Evolutionary conservation across 1,140 invertebrate species (phyloP).

Genomic region (Galleria mellonella): DNA sequence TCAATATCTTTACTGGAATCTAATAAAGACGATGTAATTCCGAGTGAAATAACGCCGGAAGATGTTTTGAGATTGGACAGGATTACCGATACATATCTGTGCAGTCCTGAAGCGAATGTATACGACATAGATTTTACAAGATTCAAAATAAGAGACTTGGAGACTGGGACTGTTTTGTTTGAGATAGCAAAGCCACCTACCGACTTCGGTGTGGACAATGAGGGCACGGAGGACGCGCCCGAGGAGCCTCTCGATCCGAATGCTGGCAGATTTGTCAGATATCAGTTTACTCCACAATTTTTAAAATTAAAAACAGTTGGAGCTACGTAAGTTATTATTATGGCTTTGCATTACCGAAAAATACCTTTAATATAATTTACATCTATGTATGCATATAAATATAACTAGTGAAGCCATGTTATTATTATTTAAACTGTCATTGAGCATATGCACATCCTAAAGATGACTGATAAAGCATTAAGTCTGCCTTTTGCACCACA

Average conservation of each 20-base stretch:
- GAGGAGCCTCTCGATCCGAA: constrained; percentile 88
- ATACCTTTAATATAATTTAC: no score
- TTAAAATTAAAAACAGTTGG: constrained; percentile 97
- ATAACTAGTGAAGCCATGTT: no score
- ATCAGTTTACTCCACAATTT: constrained; percentile 97
- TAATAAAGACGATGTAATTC: constrained; percentile 43
- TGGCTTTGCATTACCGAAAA: neutral
- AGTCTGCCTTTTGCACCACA: no score
- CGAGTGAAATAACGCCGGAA: constrained; percentile 75
- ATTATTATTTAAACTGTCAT: no score
- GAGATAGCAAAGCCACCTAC: constrained; percentile 96
- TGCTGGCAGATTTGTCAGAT: constrained; percentile 95
- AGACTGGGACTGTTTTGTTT: constrained; percentile 94
- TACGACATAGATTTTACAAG: constrained; percentile 99
- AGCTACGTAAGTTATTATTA: constrained; percentile 84
- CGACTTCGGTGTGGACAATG: constrained; percentile 79
- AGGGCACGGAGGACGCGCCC: constrained; percentile 75
- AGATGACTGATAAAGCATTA: no score
- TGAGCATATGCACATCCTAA: no score
- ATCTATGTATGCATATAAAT: no score
- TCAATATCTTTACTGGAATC: constrained; percentile 53
- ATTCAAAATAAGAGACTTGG: constrained; percentile 97
- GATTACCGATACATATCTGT: constrained; percentile 87
- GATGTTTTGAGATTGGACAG: constrained; percentile 77
- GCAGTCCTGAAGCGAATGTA: constrained; percentile 94